Evolutionary conservation across 2,888 invertebrate genomes (phyloP).

Genomic region (Andrena marginata): DNA sequence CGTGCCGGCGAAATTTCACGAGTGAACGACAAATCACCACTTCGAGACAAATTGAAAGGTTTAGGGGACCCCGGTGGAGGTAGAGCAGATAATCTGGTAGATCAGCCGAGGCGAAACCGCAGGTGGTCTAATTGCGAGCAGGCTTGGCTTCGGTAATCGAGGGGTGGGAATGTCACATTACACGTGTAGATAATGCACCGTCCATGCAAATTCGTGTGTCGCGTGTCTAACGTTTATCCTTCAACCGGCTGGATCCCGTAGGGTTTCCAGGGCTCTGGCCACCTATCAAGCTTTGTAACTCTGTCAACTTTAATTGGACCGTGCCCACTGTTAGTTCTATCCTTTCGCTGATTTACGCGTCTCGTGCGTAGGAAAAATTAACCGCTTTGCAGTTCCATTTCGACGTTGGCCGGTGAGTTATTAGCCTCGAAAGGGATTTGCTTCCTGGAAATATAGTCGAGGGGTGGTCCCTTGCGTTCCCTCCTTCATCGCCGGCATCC

Average conservation of each 20-base stretch:
- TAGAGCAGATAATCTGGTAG: constrained; percentile 55
- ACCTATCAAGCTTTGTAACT: constrained; percentile 55
- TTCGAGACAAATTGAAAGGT: constrained; percentile 64
- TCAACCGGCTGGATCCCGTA: constrained; percentile 53
- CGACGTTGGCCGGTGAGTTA: too few species aligned
- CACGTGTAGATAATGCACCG: constrained; percentile 74
- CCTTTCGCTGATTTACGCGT: constrained; percentile 30
- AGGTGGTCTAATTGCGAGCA: constrained; percentile 70
- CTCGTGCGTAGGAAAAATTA: constrained; percentile 32
- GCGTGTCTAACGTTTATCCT: constrained; percentile 72
- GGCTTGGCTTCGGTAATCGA: constrained; percentile 64
- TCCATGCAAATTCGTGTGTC: constrained; percentile 70
- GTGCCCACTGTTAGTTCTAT: constrained; percentile 18
- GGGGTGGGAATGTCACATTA: constrained; percentile 69
- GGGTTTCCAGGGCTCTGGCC: constrained; percentile 27
- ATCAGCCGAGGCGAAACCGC: constrained; percentile 61
- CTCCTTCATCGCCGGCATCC: too few species aligned
- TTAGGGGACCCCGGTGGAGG: constrained; percentile 46
- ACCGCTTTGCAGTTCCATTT: neutral
- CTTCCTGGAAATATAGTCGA: too few species aligned
- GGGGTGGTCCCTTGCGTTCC: neutral
- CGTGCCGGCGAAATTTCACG: neutral
- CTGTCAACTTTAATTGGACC: constrained; percentile 55
- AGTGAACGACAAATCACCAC: constrained; percentile 27
- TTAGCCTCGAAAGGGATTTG: too few species aligned